Conservation (phyloP, 2,797 vertebrate species). For the Micrastur ruficollis region DNA sequence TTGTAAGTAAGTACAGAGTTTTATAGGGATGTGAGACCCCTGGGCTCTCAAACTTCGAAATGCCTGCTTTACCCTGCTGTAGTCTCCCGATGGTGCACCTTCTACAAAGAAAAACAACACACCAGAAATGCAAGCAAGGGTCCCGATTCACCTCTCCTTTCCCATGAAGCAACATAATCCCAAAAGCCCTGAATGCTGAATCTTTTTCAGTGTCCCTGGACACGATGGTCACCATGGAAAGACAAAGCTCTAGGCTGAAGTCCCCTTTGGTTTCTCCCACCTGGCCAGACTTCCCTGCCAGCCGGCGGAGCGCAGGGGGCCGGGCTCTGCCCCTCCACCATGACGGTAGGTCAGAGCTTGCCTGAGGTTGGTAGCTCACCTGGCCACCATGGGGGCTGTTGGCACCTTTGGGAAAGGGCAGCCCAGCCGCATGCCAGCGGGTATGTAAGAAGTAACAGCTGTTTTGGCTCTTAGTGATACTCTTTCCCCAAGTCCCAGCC, state of each 20-base stretch:
- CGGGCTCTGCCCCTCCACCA: accelerated
- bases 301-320: accelerated
- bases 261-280: not conserved
- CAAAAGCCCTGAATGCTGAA: not conserved
- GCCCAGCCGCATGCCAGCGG: accelerated
- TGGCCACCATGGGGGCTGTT: not conserved
- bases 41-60: not conserved
- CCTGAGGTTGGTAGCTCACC: not conserved
- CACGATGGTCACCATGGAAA: not conserved
- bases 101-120: accelerated
- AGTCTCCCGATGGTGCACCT: accelerated
- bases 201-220: not conserved
- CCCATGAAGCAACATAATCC: not conserved
- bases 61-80: not conserved
- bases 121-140: not conserved
- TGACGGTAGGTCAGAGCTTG: not conserved
- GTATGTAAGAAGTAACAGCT: not conserved
- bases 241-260: not conserved
- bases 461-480: not conserved
- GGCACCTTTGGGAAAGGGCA: not conserved
- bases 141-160: not conserved
- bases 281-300: not conserved
- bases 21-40: not conserved
- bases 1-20: accelerated
- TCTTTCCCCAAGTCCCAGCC: not conserved